These are phyloP conservation scores for Ectropis grisescens DNA, from an alignment of 1,140 invertebrate species.

Conservation along the genomic window DNA sequence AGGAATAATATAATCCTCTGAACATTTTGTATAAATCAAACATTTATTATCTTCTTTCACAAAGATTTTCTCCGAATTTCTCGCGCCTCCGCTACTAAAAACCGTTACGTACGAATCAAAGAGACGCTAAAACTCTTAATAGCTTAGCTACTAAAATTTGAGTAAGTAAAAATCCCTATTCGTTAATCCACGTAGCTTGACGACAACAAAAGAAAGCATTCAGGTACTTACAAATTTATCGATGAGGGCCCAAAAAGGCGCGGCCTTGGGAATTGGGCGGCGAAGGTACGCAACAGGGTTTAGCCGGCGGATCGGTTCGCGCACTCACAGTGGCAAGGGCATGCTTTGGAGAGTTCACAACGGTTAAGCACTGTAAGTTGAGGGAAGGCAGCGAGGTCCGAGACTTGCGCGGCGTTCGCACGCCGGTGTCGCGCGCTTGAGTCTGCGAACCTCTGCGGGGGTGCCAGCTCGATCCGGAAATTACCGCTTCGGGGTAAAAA, in stretches of 20 bases:
- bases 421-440: conserved; percentile 40
- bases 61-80: too few relatives aligned
- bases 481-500: neutral
- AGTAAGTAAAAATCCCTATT: too few relatives aligned
- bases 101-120: too few relatives aligned
- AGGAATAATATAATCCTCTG: too few relatives aligned
- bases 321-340: conserved; percentile 21
- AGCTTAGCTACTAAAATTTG: too few relatives aligned
- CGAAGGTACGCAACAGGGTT: conserved; percentile 27
- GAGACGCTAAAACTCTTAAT: too few relatives aligned
- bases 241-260: conserved; percentile 17
- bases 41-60: too few relatives aligned
- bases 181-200: too few relatives aligned
- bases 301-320: neutral
- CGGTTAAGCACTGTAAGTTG: conserved; percentile 15
- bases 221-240: neutral
- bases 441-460: conserved; percentile 26
- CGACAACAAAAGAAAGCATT: too few relatives aligned
- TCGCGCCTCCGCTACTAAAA: too few relatives aligned
- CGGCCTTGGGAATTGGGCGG: conserved; percentile 17
- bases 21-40: too few relatives aligned
- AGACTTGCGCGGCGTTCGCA: conserved; percentile 35
- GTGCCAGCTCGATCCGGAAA: conserved; percentile 7
- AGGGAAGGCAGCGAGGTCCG: conserved; percentile 11
- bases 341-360: conserved; percentile 26